phyloP scores from a whole-genome alignment of 2,888 invertebrate genomes.

The Pecten maximus region DNA sequence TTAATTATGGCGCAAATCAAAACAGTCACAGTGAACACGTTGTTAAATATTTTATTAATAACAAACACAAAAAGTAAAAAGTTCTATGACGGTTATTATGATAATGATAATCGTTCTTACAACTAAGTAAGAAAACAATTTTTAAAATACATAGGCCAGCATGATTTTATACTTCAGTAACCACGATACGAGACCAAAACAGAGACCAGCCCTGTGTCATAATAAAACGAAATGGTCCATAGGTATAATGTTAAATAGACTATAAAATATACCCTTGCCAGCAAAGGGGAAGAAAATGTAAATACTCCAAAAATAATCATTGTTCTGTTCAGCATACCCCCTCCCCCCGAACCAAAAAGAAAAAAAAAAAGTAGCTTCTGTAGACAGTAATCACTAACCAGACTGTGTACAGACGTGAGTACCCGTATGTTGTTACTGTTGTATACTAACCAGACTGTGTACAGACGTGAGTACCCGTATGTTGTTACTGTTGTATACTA shows the following conservation, averaged over 20 bases:
- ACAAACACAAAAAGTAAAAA: neutral
- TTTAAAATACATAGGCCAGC: no score
- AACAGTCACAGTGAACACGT: no score
- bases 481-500: neutral
- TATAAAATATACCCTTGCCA: neutral
- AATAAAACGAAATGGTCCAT: neutral
- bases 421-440: neutral
- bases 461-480: neutral
- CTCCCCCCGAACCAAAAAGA: no score
- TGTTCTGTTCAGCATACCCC: no score
- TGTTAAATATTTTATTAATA: neutral
- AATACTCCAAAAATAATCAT: no score
- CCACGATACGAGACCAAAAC: neutral
- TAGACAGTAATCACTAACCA: neutral
- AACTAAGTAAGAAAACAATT: no score
- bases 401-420: neutral
- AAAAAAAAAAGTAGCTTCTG: no score
- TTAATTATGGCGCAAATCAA: no score
- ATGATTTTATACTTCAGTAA: no score
- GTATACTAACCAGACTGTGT: neutral
- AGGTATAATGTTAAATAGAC: neutral
- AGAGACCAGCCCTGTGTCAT: constrained; percentile 2
- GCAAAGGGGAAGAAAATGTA: neutral
- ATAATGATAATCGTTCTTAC: neutral
- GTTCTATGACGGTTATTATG: neutral